Evolutionary conservation across 2,113 vertebrate genomes (phyloP).

Genomic region (Phaethon lepturus): DNA sequence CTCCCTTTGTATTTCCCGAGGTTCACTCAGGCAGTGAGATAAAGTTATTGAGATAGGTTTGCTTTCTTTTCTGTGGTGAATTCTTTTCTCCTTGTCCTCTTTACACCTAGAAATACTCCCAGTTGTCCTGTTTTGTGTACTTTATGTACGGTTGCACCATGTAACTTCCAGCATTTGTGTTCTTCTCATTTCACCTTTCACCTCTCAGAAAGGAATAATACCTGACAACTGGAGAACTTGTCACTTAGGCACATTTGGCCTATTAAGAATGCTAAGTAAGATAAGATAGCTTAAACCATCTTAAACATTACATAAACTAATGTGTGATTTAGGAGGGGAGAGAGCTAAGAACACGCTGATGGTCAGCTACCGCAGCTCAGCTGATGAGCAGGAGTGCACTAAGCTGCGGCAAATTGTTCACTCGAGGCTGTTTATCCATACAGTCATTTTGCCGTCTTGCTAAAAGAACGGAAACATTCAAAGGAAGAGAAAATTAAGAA

Average conservation of each 20-base stretch:
- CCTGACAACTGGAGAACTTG: neutral
- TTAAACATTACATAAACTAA: neutral
- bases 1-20: neutral
- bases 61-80: neutral
- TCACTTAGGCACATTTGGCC: neutral
- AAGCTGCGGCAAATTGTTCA: neutral
- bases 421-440: conserved; percentile 11
- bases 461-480: conserved; percentile 18
- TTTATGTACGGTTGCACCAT: neutral
- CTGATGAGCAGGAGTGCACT: neutral
- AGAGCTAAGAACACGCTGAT: neutral
- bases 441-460: neutral
- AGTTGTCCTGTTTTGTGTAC: neutral
- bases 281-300: neutral
- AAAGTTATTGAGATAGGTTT: neutral
- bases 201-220: neutral
- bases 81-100: neutral
- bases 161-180: neutral
- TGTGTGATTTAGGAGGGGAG: neutral
- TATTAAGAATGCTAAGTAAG: neutral
- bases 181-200: neutral
- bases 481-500: conserved; percentile 48
- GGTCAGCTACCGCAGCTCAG: conserved; percentile 2
- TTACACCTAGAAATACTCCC: neutral
- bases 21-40: neutral